Evolutionary conservation across 2,113 vertebrate genomes (phyloP).

Genomic region (Crotalus viridis): DNA sequence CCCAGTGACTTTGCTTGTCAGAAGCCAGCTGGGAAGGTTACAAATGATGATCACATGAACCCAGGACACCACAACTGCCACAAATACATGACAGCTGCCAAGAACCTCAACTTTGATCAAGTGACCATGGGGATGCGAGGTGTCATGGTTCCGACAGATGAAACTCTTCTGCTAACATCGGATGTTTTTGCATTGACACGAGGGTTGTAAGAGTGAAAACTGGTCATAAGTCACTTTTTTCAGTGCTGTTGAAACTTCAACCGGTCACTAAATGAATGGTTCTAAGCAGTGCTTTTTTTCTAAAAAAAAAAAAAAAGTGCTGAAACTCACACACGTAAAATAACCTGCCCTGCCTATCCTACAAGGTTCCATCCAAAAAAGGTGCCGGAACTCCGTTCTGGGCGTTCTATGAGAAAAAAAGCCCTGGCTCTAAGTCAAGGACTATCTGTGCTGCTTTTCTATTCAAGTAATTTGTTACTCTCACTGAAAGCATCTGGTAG

Average conservation of each 20-base stretch:
- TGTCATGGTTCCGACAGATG: too few species aligned
- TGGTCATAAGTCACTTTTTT: neutral
- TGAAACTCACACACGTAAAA: too few species aligned
- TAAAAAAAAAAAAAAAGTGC: too few species aligned
- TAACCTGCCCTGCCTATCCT: too few species aligned
- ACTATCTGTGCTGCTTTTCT: neutral
- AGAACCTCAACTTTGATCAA: neutral
- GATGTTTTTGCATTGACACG: too few species aligned
- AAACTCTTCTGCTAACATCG: too few species aligned
- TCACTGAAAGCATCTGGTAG: neutral
- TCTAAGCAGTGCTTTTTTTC: neutral
- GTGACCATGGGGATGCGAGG: neutral
- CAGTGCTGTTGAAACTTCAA: neutral
- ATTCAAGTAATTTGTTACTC: neutral
- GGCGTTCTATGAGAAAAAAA: too few species aligned
- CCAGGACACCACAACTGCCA: neutral
- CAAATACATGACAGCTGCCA: neutral
- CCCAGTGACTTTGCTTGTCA: neutral
- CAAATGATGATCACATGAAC: neutral
- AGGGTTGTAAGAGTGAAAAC: neutral
- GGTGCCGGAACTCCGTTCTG: too few species aligned
- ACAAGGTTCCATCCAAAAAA: too few species aligned
- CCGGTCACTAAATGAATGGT: neutral
- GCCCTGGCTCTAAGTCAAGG: neutral
- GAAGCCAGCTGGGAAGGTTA: neutral